These are phyloP conservation scores for Lucinisca nassula DNA, from an alignment of 2,888 invertebrate genomes.

Conservation along the genomic window DNA sequence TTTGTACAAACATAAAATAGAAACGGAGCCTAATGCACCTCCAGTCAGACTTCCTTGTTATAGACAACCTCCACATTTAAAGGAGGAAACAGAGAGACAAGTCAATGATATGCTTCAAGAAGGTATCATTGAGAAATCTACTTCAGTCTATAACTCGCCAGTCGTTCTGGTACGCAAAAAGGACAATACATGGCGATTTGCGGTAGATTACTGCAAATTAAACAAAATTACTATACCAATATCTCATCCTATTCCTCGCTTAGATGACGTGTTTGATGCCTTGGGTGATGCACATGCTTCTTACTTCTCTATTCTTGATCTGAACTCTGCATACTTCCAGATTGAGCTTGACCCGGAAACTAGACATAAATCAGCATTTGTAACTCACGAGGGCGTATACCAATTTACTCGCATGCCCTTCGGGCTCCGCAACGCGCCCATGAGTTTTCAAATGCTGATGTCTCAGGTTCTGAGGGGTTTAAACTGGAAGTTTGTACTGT, in stretches of 20 bases:
- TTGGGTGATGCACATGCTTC: constrained; percentile 30
- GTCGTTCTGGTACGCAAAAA: constrained; percentile 38
- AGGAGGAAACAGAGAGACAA: not conserved
- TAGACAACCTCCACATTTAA: constrained; percentile 17
- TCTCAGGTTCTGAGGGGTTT: constrained; percentile 49
- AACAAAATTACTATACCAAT: constrained; percentile 45
- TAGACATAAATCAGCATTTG: not conserved
- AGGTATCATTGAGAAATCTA: constrained; percentile 46
- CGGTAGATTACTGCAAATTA: constrained; percentile 47
- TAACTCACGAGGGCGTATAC: not conserved
- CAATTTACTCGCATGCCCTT: not conserved
- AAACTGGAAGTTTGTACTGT: constrained; percentile 65
- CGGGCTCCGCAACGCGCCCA: not conserved
- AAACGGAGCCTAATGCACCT: constrained; percentile 22
- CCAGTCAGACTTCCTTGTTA: constrained; percentile 50
- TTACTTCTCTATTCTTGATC: constrained; percentile 30
- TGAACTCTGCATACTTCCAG: constrained; percentile 53
- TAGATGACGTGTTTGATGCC: constrained; percentile 48
- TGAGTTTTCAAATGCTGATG: constrained; percentile 37
- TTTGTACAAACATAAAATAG: constrained; percentile 46
- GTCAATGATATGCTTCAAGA: constrained; percentile 38
- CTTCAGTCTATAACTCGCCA: constrained; percentile 44
- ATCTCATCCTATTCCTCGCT: constrained; percentile 23
- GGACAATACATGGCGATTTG: constrained; percentile 41
- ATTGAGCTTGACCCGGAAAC: constrained; percentile 43